These are phyloP conservation scores for Myanophis thanlyinensis DNA, from an alignment of 2,113 vertebrate genomes.

Conservation along the genomic window DNA sequence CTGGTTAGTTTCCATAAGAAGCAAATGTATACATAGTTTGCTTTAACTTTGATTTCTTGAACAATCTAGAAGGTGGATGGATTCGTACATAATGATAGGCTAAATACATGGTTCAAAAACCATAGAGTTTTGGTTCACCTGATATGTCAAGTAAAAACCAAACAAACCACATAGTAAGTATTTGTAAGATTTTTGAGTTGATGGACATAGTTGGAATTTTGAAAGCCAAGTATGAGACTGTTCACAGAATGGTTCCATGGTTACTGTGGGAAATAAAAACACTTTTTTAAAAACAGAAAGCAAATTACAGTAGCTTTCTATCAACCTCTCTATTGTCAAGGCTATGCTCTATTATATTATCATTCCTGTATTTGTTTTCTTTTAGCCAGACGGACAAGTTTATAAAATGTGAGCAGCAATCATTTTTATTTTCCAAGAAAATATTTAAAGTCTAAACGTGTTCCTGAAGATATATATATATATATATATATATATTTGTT, in stretches of 20 bases:
- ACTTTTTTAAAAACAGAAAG: background rate
- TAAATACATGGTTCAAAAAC: background rate
- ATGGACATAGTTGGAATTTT: background rate
- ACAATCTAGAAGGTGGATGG: background rate
- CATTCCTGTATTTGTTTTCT: background rate
- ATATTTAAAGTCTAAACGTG: background rate
- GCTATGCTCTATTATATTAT: background rate
- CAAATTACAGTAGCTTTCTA: background rate
- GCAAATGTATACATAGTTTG: background rate
- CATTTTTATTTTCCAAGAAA: background rate
- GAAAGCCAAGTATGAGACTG: background rate
- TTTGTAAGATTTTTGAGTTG: background rate
- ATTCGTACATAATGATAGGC: background rate
- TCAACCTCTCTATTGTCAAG: background rate
- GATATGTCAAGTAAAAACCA: background rate
- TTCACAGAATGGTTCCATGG: background rate
- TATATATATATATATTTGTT: no score
- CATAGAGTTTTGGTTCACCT: background rate
- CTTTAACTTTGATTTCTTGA: background rate
- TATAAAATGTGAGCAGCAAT: background rate
- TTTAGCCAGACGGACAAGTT: background rate
- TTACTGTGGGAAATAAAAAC: background rate
- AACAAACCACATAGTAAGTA: background rate
- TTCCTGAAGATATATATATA: background rate
- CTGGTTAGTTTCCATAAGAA: background rate